phyloP scores from a whole-genome alignment of 2,888 invertebrate genomes.

The Melanostoma mellinum region DNA sequence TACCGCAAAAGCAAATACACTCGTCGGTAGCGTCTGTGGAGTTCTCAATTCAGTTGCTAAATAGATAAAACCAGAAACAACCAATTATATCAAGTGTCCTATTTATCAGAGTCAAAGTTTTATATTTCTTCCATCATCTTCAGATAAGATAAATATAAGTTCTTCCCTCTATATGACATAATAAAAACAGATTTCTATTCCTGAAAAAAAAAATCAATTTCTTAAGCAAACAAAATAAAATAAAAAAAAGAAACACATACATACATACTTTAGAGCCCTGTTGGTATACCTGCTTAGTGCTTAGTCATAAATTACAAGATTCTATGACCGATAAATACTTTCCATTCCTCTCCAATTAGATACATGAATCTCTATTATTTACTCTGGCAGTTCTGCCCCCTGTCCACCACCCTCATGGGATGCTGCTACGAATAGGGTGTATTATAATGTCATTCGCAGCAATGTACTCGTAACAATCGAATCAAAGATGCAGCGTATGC shows the following conservation, averaged over 20 bases:
- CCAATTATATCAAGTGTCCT: too few relatives aligned
- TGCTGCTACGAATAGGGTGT: too few relatives aligned
- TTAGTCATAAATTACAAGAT: conserved; percentile 25
- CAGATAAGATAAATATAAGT: not conserved
- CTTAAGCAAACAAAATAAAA: not conserved
- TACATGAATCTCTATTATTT: conserved; percentile 6
- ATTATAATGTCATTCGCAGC: conserved; percentile 28
- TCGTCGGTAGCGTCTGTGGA: not conserved
- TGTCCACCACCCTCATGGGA: not conserved
- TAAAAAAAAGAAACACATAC: not conserved
- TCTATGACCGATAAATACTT: conserved; percentile 28
- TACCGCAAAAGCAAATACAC: too few relatives aligned
- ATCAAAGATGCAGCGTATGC: conserved; percentile 40
- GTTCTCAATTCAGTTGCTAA: not conserved
- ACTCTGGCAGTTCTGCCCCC: not conserved
- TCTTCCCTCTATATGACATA: not conserved
- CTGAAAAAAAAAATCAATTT: not conserved
- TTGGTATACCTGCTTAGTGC: not conserved
- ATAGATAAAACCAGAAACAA: not conserved
- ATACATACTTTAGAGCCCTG: too few relatives aligned
- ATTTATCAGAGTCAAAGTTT: not conserved
- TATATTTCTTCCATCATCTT: not conserved
- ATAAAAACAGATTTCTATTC: not conserved
- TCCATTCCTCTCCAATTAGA: conserved; percentile 17
- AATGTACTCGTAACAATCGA: conserved; percentile 37